These are phyloP conservation scores for Nasonia vitripennis DNA, from an alignment of 1,140 invertebrate species.

Conservation along the genomic window DNA sequence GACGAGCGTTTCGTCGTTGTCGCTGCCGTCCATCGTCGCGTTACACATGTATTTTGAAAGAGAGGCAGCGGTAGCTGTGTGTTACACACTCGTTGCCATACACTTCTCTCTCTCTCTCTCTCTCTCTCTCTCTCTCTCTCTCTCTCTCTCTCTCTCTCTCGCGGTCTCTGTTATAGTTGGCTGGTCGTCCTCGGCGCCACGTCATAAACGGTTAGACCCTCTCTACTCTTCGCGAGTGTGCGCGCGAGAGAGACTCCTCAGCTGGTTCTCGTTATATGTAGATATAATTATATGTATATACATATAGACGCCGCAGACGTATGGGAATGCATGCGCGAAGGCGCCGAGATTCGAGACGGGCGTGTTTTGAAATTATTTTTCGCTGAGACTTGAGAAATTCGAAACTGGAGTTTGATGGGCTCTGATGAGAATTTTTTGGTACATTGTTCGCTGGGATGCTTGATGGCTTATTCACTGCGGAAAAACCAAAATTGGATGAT, in stretches of 20 bases:
- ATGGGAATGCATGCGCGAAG: neutral
- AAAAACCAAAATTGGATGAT: too few relatives aligned
- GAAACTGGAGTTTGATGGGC: neutral
- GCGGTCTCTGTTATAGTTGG: neutral
- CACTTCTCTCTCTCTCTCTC: neutral
- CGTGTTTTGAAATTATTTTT: neutral
- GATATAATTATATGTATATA: too few relatives aligned
- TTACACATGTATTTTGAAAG: neutral
- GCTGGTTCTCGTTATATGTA: neutral
- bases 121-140: neutral
- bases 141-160: neutral
- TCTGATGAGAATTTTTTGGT: neutral
- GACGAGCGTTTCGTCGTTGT: too few relatives aligned
- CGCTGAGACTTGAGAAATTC: neutral
- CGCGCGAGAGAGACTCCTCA: conserved; percentile 8
- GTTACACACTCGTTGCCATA: neutral
- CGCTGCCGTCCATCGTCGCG: neutral
- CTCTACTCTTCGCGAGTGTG: neutral
- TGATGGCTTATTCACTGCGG: neutral
- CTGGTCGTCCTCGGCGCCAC: neutral
- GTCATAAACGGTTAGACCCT: neutral
- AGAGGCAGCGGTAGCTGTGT: neutral
- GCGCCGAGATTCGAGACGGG: neutral
- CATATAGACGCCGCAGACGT: neutral
- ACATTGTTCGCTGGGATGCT: neutral